Percentiles rank a stretch among this genome's conserved stretches.
These are phyloP conservation scores for Turdus rufiventris DNA, from an alignment of 2,113 vertebrate genomes.

Conservation along the genomic window DNA sequence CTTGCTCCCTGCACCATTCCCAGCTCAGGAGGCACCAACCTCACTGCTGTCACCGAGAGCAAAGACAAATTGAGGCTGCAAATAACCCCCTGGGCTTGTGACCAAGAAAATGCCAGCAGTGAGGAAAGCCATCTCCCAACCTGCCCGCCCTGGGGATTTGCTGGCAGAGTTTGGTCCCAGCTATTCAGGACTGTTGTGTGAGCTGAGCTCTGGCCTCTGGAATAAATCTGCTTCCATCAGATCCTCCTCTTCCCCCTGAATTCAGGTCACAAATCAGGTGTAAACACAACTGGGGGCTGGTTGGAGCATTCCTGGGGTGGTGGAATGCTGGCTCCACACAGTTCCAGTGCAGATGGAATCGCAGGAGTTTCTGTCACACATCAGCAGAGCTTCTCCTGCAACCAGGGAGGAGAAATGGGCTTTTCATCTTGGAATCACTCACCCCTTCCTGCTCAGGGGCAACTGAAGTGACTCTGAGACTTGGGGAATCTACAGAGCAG, in stretches of 20 bases:
- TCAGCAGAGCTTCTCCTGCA: not conserved
- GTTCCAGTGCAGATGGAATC: rapidly evolving
- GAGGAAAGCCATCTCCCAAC: slow-evolving; percentile 41
- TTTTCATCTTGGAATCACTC: not conserved
- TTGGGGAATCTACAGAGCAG: not conserved
- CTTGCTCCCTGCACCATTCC: not conserved
- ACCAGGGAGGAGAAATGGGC: not conserved
- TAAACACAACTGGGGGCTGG: not conserved
- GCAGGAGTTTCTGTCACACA: not conserved
- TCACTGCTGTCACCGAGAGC: rapidly evolving
- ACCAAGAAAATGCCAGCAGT: slow-evolving; percentile 38
- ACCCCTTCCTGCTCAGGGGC: not conserved
- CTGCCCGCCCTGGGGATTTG: not conserved
- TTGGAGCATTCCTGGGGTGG: not conserved
- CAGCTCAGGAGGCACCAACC: not conserved
- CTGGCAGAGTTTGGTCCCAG: not conserved
- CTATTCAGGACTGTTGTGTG: not conserved
- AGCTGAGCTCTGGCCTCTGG: not conserved
- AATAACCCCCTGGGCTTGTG: slow-evolving; percentile 22
- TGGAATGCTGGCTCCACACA: rapidly evolving
- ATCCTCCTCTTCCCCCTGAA: not conserved
- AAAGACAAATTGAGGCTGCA: not conserved
- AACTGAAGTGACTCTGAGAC: rapidly evolving
- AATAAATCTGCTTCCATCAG: not conserved
- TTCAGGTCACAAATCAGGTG: not conserved